Base-by-base conservation (phyloP, 2,113 vertebrate genomes). In the Brachyhypopomus gauderio region DNA sequence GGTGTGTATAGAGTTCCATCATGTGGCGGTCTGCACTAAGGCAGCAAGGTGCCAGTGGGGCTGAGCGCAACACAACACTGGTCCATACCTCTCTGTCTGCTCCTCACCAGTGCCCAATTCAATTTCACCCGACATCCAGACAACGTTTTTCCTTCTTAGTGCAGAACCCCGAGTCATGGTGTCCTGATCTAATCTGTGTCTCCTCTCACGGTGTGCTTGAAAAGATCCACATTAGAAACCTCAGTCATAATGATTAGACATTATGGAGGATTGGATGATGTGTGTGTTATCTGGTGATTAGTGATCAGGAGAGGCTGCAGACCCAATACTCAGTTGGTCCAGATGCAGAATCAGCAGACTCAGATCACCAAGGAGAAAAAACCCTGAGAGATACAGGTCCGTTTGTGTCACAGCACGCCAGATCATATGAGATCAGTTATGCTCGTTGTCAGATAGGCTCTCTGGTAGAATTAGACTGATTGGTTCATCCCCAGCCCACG, bases 61-160 rank as follows among this genome's bases (percentile, higher is more conserved):
- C 86, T 80, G 83, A 64, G 66, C 34, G 70, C 45, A 30, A 23
- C 63, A 60, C 72, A 86, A 76, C 27, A 75, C 67, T 78, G 52
- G 75, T 66, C 84, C 82, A 4, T 72, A 79, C 83, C 87, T 87
- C 86, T 58, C 66, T 84, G 88, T 91, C 87, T 91, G 86, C 62
- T 14, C 75, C 90, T 91, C 87, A 89, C 78, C 72, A 78, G 75
- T 75, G 62, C 82, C 71, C 83, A 85, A 88, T 90, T 90, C 85
- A 89, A 78, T 91, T 91, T 89, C 89, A 86, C 82, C 84, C 87
- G 85, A 89, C 86, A 86, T 88, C 87, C 89, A 89, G 85, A 30
- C 30, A 2, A 30, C 86, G 85, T 86, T 90, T 90, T 89, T 87
- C 87, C 73, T 82, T 82, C 19, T 27, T 75, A 45, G 72, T 60